These are phyloP conservation scores for Varecia variegata DNA, from an alignment of 2,797 vertebrate genomes.

Conservation along the genomic window DNA sequence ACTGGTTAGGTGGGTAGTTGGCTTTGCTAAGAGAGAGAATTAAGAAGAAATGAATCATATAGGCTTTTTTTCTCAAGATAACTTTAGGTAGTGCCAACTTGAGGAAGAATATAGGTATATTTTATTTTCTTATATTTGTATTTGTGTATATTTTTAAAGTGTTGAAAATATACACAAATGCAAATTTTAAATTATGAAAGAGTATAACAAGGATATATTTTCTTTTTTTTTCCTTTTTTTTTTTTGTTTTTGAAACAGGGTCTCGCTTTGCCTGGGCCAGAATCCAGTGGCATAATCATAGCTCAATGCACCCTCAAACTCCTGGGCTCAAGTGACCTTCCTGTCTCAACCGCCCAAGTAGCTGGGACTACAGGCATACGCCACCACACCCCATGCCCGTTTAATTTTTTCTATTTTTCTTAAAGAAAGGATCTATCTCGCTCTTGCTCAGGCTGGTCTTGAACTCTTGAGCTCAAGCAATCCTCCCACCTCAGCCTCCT, in stretches of 20 bases:
- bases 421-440: background rate
- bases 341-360: background rate
- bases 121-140: conserved; percentile 36
- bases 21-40: conserved; percentile 7
- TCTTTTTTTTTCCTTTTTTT: background rate
- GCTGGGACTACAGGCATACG: background rate
- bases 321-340: background rate
- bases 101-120: background rate
- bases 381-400: background rate
- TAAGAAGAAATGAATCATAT: background rate
- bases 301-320: background rate
- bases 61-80: background rate
- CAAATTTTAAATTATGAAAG: background rate
- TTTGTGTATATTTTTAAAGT: background rate
- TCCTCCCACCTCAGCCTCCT: background rate
- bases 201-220: background rate
- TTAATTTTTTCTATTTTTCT: background rate
- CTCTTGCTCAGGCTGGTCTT: background rate
- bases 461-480: background rate
- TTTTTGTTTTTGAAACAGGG: background rate
- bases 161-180: background rate
- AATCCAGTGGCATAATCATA: background rate
- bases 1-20: background rate
- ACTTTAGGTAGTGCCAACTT: background rate
- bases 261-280: background rate